Evolutionary conservation across 2,888 invertebrate species (phyloP).

Genomic region (Hypselothyrea guttata): DNA sequence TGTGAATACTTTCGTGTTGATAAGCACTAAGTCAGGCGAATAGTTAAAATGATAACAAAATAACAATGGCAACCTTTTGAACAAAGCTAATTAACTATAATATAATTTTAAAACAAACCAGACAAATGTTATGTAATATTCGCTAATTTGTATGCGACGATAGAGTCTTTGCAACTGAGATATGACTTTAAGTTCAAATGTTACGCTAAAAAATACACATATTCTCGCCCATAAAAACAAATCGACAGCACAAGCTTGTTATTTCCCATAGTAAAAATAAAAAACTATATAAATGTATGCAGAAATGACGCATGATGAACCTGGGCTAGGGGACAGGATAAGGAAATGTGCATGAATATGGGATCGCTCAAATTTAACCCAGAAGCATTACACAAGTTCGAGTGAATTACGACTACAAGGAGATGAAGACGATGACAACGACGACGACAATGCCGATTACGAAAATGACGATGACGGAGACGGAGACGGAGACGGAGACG

Average conservation of each 20-base stretch:
- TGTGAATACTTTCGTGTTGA: slow-evolving; percentile 20
- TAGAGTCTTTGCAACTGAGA: slow-evolving; percentile 5
- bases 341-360: slow-evolving; percentile 14
- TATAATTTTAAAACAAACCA: background rate
- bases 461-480: slow-evolving; percentile 51
- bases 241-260: slow-evolving; percentile 65
- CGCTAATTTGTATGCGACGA: slow-evolving; percentile 40
- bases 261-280: slow-evolving; percentile 65
- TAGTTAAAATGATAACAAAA: slow-evolving; percentile 32
- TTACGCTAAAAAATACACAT: slow-evolving; percentile 34
- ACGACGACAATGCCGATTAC: slow-evolving; percentile 51
- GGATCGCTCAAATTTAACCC: slow-evolving; percentile 35
- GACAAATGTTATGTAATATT: slow-evolving; percentile 30
- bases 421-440: slow-evolving; percentile 41
- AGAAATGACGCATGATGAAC: slow-evolving; percentile 34
- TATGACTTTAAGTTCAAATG: slow-evolving; percentile 40
- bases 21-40: slow-evolving; percentile 30
- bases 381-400: slow-evolving; percentile 65
- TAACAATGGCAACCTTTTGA: slow-evolving; percentile 24
- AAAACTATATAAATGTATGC: slow-evolving; percentile 53
- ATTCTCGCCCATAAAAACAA: slow-evolving; percentile 56
- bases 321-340: background rate
- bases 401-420: slow-evolving; percentile 68
- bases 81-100: slow-evolving; percentile 36
- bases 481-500: background rate